phyloP scores from a whole-genome alignment of 2,888 invertebrate species.

The Tenthredo scrophulariae region DNA sequence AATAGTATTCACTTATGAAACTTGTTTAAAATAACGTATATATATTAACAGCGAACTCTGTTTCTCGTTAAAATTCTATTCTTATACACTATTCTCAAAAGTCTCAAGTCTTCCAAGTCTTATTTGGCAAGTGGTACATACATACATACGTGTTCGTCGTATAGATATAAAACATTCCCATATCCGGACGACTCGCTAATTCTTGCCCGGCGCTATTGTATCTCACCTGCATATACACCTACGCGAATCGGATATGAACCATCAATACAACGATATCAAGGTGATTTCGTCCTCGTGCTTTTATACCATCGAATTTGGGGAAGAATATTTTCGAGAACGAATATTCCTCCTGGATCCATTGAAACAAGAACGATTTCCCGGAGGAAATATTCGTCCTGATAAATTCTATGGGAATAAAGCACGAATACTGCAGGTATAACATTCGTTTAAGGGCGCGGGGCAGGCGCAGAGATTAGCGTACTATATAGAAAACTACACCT shows the following conservation, averaged over 20 bases:
- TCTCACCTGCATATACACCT: not conserved
- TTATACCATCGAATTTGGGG: too few relatives aligned
- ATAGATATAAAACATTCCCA: conserved; percentile 4
- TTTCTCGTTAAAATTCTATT: conserved; percentile 1
- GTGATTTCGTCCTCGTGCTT: too few relatives aligned
- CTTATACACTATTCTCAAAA: conserved; percentile 12
- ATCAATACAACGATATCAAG: too few relatives aligned
- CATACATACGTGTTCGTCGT: not conserved
- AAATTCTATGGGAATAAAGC: too few relatives aligned
- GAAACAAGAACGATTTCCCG: too few relatives aligned
- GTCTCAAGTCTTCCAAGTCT: conserved; percentile 48
- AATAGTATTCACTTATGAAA: not conserved
- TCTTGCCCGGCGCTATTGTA: not conserved
- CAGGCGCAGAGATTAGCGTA: not conserved
- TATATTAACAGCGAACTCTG: not conserved
- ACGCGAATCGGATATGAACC: not conserved
- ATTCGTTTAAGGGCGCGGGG: not conserved
- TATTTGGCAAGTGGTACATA: conserved; percentile 5
- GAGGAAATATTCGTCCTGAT: too few relatives aligned
- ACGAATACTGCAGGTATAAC: too few relatives aligned
- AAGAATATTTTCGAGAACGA: too few relatives aligned
- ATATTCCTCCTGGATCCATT: too few relatives aligned
- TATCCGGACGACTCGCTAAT: not conserved
- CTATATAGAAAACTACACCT: not conserved
- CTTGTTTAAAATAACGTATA: not conserved